Evolutionary conservation across 2,888 invertebrate genomes (phyloP), one percentile per base, ranked within the genome.

Genomic region (Drosophila kambysellisi): DNA sequence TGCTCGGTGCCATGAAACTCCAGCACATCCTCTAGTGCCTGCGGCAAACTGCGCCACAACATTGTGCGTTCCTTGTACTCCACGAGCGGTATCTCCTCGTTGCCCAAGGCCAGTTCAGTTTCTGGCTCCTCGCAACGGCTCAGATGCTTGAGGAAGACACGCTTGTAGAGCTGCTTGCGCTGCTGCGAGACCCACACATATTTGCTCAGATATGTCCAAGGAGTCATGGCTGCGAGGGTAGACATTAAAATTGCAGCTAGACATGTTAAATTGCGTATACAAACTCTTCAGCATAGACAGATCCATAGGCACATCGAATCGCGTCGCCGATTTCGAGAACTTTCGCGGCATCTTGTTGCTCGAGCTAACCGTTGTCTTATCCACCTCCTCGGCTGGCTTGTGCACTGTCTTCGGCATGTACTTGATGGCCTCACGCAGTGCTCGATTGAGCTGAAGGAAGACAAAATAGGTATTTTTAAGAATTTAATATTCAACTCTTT

Each of bases 301-400:
- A 85, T 96, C 95, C 72, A 97, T 94, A 0, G 97, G 96, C 60
- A 97, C 93, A 77, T 96, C 95, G 91, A 97, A 97, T 77, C 96
- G 94, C 0, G 96, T 96, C 75, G 95, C 96, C 46, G 95, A 95
- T 48, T 97, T 94, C 0, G 96, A 95, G 92, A 97, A 97, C n/a
- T 96, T 95, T 53, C 97, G 93, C 0, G 97, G 97, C 78, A 96
- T 94, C 79, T 95, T 95, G 20, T 79, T 77, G 4, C 87, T 87
- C 4, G 70, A 72, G 52, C 76, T 82, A 25, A 81, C 74, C n/a
- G 85, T 68, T 4, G 85, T 59, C 37, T 87, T 89, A 20, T 91
- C 88, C 33, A 79, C 41, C 46, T 86, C 82, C 11, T 88, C 88
- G 0, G 64, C 32, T 1, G 78, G 50, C n/a, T 81, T 83, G 2